Conservation (phyloP, 2,113 vertebrate species). For the Baryphthengus martii region DNA sequence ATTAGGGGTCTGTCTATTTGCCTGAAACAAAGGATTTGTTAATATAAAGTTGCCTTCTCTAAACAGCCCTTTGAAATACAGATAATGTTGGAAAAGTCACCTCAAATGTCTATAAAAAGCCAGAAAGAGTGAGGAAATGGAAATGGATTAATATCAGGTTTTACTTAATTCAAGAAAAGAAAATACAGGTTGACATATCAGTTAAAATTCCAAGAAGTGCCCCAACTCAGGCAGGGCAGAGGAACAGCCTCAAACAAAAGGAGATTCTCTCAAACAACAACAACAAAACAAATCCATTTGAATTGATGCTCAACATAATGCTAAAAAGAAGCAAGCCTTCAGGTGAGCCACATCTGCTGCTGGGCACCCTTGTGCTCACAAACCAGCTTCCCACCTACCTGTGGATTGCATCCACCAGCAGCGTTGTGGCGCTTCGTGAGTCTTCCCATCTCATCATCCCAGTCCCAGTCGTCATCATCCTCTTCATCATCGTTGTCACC, state of each 20-base stretch:
- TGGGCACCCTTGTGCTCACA: not conserved
- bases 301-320: not conserved
- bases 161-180: not conserved
- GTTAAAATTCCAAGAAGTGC: not conserved
- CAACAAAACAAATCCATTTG: not conserved
- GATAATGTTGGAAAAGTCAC: not conserved
- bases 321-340: not conserved
- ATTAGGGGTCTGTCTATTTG: constrained; percentile 69
- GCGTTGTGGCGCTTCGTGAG: constrained; percentile 66
- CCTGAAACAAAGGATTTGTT: constrained; percentile 65
- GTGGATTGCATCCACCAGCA: constrained; percentile 70
- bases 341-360: not conserved
- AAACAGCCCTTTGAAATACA: not conserved
- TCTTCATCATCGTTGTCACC: constrained; percentile 50
- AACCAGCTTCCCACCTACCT: constrained; percentile 64
- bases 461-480: constrained; percentile 79
- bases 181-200: not conserved
- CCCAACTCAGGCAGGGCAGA: accelerated
- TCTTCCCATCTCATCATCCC: constrained; percentile 73
- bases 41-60: not conserved
- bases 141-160: not conserved
- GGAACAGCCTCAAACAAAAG: not conserved
- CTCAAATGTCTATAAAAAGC: not conserved
- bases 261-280: not conserved
- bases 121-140: not conserved